A percentile compares a stretch with the other conserved stretches of the same genome.
Evolutionary conservation across 1,140 invertebrate genomes (phyloP).

Genomic region (Bombus difficillimus): DNA sequence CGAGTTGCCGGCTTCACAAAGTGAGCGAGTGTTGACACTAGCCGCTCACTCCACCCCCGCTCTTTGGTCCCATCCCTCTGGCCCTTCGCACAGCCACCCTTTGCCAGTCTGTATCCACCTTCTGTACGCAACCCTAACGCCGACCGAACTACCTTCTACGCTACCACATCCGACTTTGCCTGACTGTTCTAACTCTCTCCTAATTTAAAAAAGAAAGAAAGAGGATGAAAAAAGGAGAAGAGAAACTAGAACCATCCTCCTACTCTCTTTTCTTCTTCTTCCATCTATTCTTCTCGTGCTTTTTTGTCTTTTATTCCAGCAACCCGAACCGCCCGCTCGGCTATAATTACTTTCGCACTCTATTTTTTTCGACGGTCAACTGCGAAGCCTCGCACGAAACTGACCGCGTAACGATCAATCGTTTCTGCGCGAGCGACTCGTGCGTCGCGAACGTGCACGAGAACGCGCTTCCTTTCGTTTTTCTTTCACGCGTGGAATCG

Average conservation of each 20-base stretch:
- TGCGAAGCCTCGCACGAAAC: slow-evolving; percentile 18
- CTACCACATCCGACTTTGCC: slow-evolving; percentile 51
- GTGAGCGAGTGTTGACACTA: slow-evolving; percentile 81
- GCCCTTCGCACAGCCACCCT: slow-evolving; percentile 56
- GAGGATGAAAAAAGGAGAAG: not conserved
- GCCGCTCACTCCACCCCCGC: slow-evolving; percentile 71
- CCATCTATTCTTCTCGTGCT: not conserved
- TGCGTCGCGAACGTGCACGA: slow-evolving; percentile 6
- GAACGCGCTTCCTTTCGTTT: not conserved
- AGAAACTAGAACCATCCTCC: not conserved
- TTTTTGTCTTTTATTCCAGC: not conserved
- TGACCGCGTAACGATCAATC: slow-evolving; percentile 40
- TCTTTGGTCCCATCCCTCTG: slow-evolving; percentile 18
- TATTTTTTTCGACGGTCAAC: slow-evolving; percentile 41
- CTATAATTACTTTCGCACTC: slow-evolving; percentile 65
- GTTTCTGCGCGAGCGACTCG: slow-evolving; percentile 22
- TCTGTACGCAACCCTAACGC: slow-evolving; percentile 53
- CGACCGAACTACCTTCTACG: slow-evolving; percentile 34
- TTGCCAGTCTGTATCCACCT: slow-evolving; percentile 57
- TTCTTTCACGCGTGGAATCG: not conserved
- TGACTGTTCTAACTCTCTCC: slow-evolving; percentile 18
- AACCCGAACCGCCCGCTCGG: not conserved
- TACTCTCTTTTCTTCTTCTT: slow-evolving; percentile 30
- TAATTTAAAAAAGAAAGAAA: not conserved
- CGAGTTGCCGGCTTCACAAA: slow-evolving; percentile 79